A percentile compares a stretch with the other conserved stretches of the same genome.
These are phyloP conservation scores for Petrophora chlorosata DNA, from an alignment of 2,888 invertebrate species.

Conservation along the genomic window DNA sequence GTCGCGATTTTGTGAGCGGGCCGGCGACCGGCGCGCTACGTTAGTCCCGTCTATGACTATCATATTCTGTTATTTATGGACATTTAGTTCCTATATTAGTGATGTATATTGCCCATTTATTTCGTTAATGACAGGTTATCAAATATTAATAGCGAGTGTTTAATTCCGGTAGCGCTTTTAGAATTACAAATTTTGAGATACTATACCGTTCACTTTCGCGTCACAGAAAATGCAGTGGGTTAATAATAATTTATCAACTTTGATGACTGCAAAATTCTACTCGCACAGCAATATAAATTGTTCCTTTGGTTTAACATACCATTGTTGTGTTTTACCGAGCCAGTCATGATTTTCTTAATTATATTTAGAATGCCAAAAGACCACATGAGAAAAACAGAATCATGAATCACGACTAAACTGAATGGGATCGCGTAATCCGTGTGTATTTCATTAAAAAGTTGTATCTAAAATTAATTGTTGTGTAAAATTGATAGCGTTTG, in stretches of 20 bases:
- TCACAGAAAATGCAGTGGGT: constrained; percentile 12
- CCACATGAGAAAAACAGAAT: constrained; percentile 13
- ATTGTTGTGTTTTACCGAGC: neutral
- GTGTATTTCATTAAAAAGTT: constrained; percentile 22
- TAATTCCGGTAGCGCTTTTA: constrained; percentile 23
- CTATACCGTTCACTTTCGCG: constrained; percentile 15
- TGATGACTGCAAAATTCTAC: no score
- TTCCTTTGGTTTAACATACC: constrained; percentile 5
- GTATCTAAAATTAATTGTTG: constrained; percentile 32
- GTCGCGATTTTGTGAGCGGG: constrained; percentile 74
- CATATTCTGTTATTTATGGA: constrained; percentile 48
- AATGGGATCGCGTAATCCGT: constrained; percentile 22
- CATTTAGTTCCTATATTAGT: constrained; percentile 35
- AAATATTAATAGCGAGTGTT: constrained; percentile 18
- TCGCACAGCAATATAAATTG: neutral
- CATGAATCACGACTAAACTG: constrained; percentile 21
- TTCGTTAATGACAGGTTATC: constrained; percentile 24
- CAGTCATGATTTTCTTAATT: neutral
- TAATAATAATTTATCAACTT: neutral
- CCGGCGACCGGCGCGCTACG: constrained; percentile 41
- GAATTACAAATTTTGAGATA: constrained; percentile 16
- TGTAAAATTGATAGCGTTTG: constrained; percentile 33
- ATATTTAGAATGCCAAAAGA: constrained; percentile 7
- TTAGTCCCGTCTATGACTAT: constrained; percentile 51
- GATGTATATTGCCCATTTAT: no score